Evolutionary conservation across 2,113 vertebrate species (phyloP), one percentile per base, ranked within the genome.

Genomic region (Clarias batrachus): DNA sequence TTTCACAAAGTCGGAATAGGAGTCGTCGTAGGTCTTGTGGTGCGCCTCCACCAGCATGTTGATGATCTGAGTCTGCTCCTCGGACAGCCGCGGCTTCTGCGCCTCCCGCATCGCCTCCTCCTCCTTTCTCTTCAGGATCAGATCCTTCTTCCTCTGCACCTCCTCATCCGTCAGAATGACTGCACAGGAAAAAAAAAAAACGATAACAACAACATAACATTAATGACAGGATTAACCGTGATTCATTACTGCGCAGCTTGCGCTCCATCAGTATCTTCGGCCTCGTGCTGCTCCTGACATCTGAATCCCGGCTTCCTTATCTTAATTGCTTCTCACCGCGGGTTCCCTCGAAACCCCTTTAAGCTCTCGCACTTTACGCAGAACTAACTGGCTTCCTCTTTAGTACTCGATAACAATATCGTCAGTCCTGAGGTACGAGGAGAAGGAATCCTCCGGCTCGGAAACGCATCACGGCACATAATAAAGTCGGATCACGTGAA

Each of bases 121-220:
- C 37, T 99, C 97, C 93, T 99, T 99, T 59, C 97, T 93, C 87
- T 96, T 96, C 90, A 96, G 92, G 88, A 99, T 98, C 95, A 99
- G 93, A 90, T 99, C 97, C 9, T 98, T 94, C 92, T 99, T 99
- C 91, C 97, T 95, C 95, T 98, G 98, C 63, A 99, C 97, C 91
- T 99, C 98, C 93, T 98, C 98, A 0, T 99, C 98, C 0, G 98
- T 99, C 93, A 99, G 93, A 90, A 99, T 99, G 93, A 99, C 98
- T 99, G 93, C 27, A 68, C 16, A 37, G 17, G 37, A 4, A 66
- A 37, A 25, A n/a, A 16, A 52, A 63, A 25, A 4, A 65, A 65
- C 48, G 7, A 48, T 7, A 48, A 66, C 27, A 66, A 68, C 0
- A 52, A 27, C 7, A 79, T 11, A 52, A 27, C 7, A 79, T 11